phyloP scores from a whole-genome alignment of 2,888 invertebrate genomes.

The Falcaria lacertinaria region DNA sequence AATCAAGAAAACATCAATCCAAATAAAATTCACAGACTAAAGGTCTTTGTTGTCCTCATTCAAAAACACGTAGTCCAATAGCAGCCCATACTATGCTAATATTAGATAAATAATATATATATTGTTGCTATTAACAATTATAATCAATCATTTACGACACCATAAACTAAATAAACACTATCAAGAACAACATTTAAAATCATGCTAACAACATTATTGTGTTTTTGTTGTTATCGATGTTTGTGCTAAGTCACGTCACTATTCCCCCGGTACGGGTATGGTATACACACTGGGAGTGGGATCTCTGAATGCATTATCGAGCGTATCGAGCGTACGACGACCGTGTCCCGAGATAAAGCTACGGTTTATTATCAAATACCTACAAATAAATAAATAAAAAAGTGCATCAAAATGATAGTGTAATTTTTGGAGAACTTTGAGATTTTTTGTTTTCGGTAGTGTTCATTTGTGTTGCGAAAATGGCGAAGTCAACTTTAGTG shows the following conservation, averaged over 20 bases:
- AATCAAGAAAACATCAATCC: too few species aligned
- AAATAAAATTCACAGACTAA: too few species aligned
- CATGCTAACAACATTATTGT: too few species aligned
- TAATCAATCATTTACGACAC: too few species aligned
- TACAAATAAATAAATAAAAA: slow-evolving; percentile 4
- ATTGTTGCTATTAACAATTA: too few species aligned
- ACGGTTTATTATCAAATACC: slow-evolving; percentile 5
- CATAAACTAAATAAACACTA: too few species aligned
- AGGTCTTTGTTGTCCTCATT: too few species aligned
- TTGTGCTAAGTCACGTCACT: slow-evolving; percentile 28
- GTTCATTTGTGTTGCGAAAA: slow-evolving; percentile 18
- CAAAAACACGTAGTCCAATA: too few species aligned
- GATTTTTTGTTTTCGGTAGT: slow-evolving; percentile 10
- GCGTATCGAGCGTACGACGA: slow-evolving; percentile 27
- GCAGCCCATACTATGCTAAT: too few species aligned
- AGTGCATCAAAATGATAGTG: slow-evolving; percentile 18
- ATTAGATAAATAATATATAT: too few species aligned
- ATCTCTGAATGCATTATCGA: slow-evolving; percentile 46
- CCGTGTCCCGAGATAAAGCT: slow-evolving; percentile 19
- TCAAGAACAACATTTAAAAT: too few species aligned
- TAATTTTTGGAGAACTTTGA: slow-evolving; percentile 16
- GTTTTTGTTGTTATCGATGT: slow-evolving; percentile 21
- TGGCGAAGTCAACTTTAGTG: slow-evolving; percentile 41
- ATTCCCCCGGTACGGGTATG: slow-evolving; percentile 33
- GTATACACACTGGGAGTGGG: slow-evolving; percentile 35